A percentile compares a stretch with the other conserved stretches of the same genome.
phyloP scores from a whole-genome alignment of 2,797 vertebrate species.

The Pangasius mekongensis region DNA sequence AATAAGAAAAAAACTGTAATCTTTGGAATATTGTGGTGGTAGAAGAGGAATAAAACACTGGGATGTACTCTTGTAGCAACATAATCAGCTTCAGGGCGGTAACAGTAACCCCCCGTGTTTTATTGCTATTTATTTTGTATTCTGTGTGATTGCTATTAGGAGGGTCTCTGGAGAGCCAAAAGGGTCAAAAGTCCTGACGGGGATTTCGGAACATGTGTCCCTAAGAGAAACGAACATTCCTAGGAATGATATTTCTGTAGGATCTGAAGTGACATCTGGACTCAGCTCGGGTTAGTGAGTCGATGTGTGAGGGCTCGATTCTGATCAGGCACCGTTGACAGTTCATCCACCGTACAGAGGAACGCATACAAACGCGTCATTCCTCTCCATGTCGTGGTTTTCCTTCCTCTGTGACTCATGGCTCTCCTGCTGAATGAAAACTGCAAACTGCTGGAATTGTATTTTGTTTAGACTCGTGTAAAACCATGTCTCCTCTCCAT shows the following conservation, averaged over 20 bases:
- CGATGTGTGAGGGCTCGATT: constrained; percentile 1
- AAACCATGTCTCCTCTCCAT: constrained; percentile 46
- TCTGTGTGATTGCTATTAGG: not conserved
- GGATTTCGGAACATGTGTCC: not conserved
- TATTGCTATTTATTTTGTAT: not conserved
- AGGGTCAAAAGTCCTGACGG: not conserved
- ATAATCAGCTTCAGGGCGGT: not conserved
- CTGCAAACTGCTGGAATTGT: constrained; percentile 44
- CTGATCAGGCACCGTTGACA: not conserved
- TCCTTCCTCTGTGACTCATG: constrained; percentile 49
- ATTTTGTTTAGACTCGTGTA: constrained; percentile 47
- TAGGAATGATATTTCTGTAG: not conserved
- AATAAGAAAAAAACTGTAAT: not conserved
- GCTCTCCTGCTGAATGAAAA: constrained; percentile 23
- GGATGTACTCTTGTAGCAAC: not conserved
- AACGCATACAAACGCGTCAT: constrained; percentile 16
- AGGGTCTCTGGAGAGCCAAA: not conserved
- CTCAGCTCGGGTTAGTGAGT: not conserved
- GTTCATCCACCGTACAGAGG: not conserved
- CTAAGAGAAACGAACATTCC: not conserved
- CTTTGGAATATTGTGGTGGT: not conserved
- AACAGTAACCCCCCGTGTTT: not conserved
- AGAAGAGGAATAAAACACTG: not conserved
- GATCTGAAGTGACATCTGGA: not conserved
- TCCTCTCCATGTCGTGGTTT: constrained; percentile 28